These are phyloP conservation scores for Melipona bicolor DNA, from an alignment of 2,888 invertebrate species.

Conservation along the genomic window DNA sequence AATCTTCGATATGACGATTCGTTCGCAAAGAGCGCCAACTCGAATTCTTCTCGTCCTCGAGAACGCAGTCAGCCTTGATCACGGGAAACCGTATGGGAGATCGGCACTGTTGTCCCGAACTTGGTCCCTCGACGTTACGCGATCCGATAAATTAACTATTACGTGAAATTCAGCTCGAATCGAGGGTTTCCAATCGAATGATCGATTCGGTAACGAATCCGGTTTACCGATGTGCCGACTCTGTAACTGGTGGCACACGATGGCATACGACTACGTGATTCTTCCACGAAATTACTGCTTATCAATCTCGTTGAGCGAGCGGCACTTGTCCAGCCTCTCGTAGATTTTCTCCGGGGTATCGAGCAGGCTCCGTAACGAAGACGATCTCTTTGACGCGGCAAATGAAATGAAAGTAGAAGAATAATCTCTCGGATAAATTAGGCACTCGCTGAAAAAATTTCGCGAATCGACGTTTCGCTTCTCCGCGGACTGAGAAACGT, in stretches of 20 bases:
- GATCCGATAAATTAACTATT: conserved; percentile 30
- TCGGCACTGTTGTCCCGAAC: conserved; percentile 25
- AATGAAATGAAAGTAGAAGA: not conserved
- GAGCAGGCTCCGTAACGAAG: not conserved
- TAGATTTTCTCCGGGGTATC: not conserved
- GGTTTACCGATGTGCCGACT: not conserved
- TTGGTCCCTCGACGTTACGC: conserved; percentile 6
- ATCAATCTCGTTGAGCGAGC: not conserved
- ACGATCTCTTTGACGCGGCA: not conserved
- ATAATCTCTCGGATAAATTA: not conserved
- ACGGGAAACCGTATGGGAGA: conserved; percentile 29
- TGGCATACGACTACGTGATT: not conserved
- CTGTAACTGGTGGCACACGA: not conserved
- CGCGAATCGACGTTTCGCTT: no score
- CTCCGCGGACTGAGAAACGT: no score
- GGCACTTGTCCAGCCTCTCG: not conserved
- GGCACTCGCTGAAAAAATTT: no score
- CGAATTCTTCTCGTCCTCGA: not conserved
- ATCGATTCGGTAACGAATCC: not conserved
- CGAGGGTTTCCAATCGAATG: conserved; percentile 15
- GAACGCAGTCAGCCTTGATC: not conserved
- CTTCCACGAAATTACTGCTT: not conserved
- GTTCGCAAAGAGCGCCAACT: no score
- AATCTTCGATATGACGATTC: no score
- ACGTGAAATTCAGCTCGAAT: not conserved